Conservation (phyloP, 1,140 invertebrate genomes). For the Cyclargus thomasi region DNA sequence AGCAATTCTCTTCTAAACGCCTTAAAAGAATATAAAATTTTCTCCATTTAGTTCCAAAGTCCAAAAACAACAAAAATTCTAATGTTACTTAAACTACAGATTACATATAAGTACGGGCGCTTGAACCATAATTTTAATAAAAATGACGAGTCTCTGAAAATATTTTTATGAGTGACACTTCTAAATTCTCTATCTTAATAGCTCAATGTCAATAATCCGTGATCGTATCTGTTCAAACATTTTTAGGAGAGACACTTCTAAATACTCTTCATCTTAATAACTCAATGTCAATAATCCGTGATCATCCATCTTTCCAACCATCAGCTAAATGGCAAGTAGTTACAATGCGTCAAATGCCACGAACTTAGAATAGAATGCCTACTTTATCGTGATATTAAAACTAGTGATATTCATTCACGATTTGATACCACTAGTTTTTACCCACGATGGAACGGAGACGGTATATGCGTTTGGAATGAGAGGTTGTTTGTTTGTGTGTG, state of each 20-base stretch:
- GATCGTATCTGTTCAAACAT: not conserved
- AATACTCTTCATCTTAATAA: not conserved
- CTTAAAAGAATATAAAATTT: too few relatives aligned
- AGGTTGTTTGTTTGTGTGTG: too few relatives aligned
- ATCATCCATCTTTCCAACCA: constrained; percentile 9
- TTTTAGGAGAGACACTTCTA: not conserved
- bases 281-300: constrained; percentile 3
- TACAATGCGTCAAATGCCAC: not conserved
- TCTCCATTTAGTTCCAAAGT: too few relatives aligned
- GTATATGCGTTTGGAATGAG: too few relatives aligned
- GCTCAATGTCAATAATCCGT: not conserved
- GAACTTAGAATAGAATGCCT: not conserved
- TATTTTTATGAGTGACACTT: not conserved
- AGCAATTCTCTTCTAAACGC: too few relatives aligned
- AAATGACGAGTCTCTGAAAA: not conserved
- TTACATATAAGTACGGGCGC: too few relatives aligned
- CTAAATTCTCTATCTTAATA: not conserved
- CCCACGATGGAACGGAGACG: too few relatives aligned
- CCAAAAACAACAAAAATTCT: too few relatives aligned
- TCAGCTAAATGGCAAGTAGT: not conserved
- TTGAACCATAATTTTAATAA: not conserved
- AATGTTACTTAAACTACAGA: too few relatives aligned
- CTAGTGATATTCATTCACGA: not conserved
- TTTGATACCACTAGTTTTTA: too few relatives aligned
- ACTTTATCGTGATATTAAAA: not conserved